Evolutionary conservation across 2,888 invertebrate species (phyloP), one percentile per base, ranked within the genome.

Genomic region (Graphium colonna): DNA sequence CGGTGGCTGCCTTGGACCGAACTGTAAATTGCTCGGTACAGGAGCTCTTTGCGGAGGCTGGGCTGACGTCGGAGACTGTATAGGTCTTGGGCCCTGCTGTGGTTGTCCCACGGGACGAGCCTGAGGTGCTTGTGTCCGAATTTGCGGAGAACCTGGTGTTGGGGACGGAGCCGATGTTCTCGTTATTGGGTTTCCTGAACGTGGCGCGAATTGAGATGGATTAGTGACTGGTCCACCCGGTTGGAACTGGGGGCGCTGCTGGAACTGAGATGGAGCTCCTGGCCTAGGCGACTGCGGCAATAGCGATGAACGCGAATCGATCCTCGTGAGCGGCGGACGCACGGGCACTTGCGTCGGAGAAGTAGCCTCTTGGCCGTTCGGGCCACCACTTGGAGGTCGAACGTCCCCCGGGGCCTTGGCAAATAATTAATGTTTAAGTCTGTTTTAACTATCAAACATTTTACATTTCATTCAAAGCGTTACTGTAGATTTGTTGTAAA

Each of bases 1-100:
- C 4, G 74, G 75, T 10, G 82, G 83, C 59, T 88, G 89, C 62
- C 91, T 78, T 7, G 91, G 91, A 48, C 88, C 91, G 59, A 88
- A 88, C 65, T 88, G 88, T 36, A 89, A 69, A 61, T 81, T 87
- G 59, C 79, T 87, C 36, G 91, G 91, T 47, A 85, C 84, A 59
- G 82, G 82, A 62, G 83, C 82, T 63, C 91, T 79, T 63, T 81
- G 83, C 13, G 72, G 73, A 36, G 75, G 75, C 56, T 79, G 84
- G 13, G 68, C 60, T 43, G 73, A 62, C 36, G 75, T 73, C 10
- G 79, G 80, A 40, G 78, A 75, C 53, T 80, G 83, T 28, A 72
- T 54, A 15, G 79, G 79, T 58, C 83, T 74, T 8, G 73, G 75
- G 17, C 77, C 81, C 53, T 79, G 82, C 53, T 79, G 83, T 61